Conservation (phyloP, 2,113 vertebrate species). For the Hyperopisus bebe region DNA sequence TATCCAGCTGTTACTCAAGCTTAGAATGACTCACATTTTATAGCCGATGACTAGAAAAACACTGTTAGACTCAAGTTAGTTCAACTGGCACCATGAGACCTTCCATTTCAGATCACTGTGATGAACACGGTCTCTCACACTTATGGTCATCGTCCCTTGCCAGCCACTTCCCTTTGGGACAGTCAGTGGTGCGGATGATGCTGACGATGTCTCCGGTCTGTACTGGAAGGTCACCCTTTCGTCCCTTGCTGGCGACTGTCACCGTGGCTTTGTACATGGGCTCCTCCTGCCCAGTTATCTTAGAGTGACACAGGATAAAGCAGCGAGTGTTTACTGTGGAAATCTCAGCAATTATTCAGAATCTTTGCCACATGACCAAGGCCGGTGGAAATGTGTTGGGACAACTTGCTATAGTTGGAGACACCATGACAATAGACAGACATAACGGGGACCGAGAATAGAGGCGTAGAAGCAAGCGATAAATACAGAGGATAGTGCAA, state of each 20-base stretch:
- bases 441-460: background rate
- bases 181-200: conserved; percentile 49
- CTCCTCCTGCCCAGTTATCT: conserved; percentile 63
- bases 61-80: background rate
- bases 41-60: background rate
- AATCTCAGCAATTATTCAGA: background rate
- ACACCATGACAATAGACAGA: background rate
- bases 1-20: background rate
- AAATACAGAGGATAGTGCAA: background rate
- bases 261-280: conserved; percentile 47
- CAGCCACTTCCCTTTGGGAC: conserved; percentile 58
- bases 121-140: conserved; percentile 56
- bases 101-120: background rate
- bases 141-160: conserved; percentile 51
- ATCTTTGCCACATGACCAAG: background rate
- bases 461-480: background rate
- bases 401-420: background rate
- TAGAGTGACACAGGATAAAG: background rate
- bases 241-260: conserved; percentile 38
- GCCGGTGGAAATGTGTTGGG: background rate
- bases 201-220: conserved; percentile 50
- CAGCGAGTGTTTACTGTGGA: background rate
- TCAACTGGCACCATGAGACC: background rate
- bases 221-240: conserved; percentile 43
- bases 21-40: background rate